These are phyloP conservation scores for Clepsis dumicolana DNA, from an alignment of 2,888 invertebrate species.

Conservation along the genomic window DNA sequence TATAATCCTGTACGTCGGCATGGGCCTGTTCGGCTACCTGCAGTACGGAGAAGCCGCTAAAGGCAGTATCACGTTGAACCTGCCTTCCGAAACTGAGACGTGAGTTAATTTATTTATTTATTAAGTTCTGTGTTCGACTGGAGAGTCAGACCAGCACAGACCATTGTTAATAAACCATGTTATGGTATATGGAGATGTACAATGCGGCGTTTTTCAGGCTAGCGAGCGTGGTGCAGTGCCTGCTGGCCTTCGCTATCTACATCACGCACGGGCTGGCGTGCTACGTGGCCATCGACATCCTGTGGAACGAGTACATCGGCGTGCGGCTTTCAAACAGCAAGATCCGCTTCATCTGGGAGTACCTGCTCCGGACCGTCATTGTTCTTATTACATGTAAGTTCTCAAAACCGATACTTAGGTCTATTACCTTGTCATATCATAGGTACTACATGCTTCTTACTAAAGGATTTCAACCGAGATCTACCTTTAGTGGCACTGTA, in stretches of 20 bases:
- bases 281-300: constrained; percentile 97
- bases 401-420: constrained; percentile 1
- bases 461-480: too few relatives aligned
- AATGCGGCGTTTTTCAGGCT: constrained; percentile 75
- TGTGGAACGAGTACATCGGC: constrained; percentile 92
- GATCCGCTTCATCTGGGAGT: constrained; percentile 90
- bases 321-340: constrained; percentile 87
- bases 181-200: neutral
- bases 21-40: constrained; percentile 97
- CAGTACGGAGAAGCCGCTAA: constrained; percentile 90
- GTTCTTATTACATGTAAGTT: constrained; percentile 95
- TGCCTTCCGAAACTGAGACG: constrained; percentile 88
- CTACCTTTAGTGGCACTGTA: too few relatives aligned
- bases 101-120: constrained; percentile 67
- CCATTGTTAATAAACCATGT: too few relatives aligned
- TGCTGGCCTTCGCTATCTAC: constrained; percentile 93
- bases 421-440: neutral
- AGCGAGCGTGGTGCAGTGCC: constrained; percentile 90
- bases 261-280: constrained; percentile 97
- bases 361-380: constrained; percentile 90
- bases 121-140: neutral
- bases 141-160: too few relatives aligned
- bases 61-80: constrained; percentile 95
- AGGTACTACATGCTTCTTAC: too few relatives aligned
- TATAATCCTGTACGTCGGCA: constrained; percentile 92